These are phyloP conservation scores for Homarus americanus DNA, from an alignment of 1,140 invertebrate species.

Conservation along the genomic window DNA sequence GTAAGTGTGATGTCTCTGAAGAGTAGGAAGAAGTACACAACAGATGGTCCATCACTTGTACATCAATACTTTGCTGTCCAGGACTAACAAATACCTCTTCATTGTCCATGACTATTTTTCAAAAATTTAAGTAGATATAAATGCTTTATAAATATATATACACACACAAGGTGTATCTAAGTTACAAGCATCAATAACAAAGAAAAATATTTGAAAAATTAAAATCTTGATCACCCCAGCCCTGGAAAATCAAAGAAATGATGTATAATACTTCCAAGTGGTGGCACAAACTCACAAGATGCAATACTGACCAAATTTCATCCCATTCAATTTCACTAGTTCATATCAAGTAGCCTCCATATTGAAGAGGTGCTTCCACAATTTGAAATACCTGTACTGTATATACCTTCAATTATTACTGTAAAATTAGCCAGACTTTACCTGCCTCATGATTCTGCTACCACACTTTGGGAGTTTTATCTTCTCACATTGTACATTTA, in stretches of 20 bases:
- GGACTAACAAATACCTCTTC: constrained; percentile 17
- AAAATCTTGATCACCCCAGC: background rate
- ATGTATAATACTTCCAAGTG: background rate
- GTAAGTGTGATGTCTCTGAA: constrained; percentile 50
- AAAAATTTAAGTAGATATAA: background rate
- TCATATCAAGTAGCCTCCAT: too few relatives aligned
- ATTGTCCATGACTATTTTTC: constrained; percentile 2
- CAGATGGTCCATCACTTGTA: constrained; percentile 49
- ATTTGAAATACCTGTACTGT: too few relatives aligned
- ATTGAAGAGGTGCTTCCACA: too few relatives aligned
- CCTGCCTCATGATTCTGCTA: constrained; percentile 13
- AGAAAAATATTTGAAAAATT: background rate
- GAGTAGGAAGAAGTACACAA: constrained; percentile 55
- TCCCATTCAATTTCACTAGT: too few relatives aligned
- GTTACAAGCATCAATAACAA: background rate
- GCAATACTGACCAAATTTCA: background rate
- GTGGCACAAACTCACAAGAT: background rate
- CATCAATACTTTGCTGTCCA: constrained; percentile 44
- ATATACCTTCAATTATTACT: too few relatives aligned
- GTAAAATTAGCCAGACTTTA: background rate
- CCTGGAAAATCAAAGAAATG: constrained; percentile 22
- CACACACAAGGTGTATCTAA: background rate
- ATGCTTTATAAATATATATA: background rate
- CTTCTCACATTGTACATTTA: constrained; percentile 29
- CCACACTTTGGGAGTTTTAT: background rate